Evolutionary conservation across 1,140 invertebrate genomes (phyloP).

Genomic region (Calycopis cecrops): DNA sequence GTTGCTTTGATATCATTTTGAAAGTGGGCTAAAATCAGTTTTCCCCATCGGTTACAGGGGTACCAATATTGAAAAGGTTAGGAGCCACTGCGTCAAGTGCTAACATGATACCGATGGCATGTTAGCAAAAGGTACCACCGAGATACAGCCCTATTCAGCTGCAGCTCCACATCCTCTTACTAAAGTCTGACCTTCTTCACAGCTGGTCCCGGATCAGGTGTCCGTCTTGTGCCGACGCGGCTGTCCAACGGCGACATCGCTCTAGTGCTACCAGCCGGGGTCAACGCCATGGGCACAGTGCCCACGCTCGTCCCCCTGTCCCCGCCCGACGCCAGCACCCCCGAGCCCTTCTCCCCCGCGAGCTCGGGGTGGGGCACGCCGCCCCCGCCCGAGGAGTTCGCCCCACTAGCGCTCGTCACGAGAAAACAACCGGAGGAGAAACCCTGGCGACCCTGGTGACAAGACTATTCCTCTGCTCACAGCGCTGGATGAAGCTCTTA

Average conservation of each 20-base stretch:
- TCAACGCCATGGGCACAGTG: conserved; percentile 73
- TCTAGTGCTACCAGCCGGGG: conserved; percentile 81
- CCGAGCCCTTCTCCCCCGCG: conserved; percentile 61
- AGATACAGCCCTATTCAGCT: no score
- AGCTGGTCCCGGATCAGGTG: conserved; percentile 79
- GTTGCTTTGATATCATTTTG: no score
- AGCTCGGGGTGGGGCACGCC: conserved; percentile 61
- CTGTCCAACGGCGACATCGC: conserved; percentile 88
- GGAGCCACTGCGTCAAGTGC: no score
- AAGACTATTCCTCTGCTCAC: conserved; percentile 32
- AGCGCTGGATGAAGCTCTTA: no score
- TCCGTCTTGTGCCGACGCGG: conserved; percentile 87
- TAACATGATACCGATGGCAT: no score
- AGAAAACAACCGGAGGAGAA: conserved; percentile 77
- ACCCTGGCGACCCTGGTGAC: conserved; percentile 85
- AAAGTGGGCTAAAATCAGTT: no score
- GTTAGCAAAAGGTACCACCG: no score
- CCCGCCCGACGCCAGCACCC: conserved; percentile 79
- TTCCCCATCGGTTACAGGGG: no score
- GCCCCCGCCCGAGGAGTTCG: conserved; percentile 64
- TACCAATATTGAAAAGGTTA: no score
- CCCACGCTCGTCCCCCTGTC: conserved; percentile 83
- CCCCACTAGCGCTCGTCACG: conserved; percentile 83
- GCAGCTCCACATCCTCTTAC: background rate
- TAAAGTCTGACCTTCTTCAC: conserved; percentile 45